Percentiles rank a stretch among this genome's conserved stretches.
These are phyloP conservation scores for Platyrinchus mystaceus DNA, from an alignment of 2,797 vertebrate species.

Conservation along the genomic window DNA sequence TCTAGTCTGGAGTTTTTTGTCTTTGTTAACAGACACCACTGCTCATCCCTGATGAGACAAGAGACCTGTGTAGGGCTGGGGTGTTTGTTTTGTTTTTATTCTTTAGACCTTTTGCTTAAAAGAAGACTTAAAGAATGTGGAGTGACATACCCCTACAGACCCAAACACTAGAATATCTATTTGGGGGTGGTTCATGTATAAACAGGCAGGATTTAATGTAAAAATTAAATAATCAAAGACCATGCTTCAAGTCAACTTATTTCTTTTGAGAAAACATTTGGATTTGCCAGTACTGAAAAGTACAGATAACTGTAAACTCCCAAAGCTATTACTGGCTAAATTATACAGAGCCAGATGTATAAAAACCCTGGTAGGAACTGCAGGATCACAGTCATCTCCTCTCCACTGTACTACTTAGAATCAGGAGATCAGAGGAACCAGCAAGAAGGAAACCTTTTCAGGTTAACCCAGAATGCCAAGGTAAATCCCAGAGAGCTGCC, in stretches of 20 bases:
- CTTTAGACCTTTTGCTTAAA: background rate
- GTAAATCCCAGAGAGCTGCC: background rate
- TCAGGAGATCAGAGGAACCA: background rate
- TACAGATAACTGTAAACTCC: constrained; percentile 19
- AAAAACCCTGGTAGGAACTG: background rate
- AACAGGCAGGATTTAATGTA: background rate
- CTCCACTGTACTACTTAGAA: background rate
- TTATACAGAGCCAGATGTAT: background rate
- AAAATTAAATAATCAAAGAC: background rate
- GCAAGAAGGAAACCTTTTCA: background rate
- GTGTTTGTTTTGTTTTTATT: background rate
- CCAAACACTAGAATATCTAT: background rate
- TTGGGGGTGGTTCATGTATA: background rate
- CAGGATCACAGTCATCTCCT: background rate
- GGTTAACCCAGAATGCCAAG: background rate
- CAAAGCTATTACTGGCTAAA: constrained; percentile 26
- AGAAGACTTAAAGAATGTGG: background rate
- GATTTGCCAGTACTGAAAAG: background rate
- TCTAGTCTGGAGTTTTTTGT: background rate
- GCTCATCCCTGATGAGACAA: background rate
- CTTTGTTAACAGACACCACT: background rate
- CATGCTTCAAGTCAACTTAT: background rate
- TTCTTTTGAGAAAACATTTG: constrained; percentile 1
- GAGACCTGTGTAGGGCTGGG: background rate
- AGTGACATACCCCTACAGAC: background rate